Evolutionary conservation across 2,113 vertebrate genomes (phyloP).

Genomic region (Struthio camelus): DNA sequence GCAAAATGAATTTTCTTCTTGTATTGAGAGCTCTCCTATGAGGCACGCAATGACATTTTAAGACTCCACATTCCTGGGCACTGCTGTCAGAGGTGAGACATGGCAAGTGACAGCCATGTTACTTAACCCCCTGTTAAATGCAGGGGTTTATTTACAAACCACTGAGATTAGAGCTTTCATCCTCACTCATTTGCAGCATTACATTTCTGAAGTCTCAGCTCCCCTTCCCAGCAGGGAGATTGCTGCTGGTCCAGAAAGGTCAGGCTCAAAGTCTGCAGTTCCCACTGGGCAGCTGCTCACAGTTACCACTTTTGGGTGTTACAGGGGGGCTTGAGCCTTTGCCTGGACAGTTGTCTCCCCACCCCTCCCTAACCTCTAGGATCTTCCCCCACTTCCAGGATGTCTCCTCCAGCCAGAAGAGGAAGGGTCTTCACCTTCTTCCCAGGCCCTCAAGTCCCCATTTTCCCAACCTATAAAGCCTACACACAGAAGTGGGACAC

Average conservation of each 20-base stretch:
- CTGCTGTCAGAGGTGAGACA: background rate
- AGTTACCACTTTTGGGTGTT: background rate
- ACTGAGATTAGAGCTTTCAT: too few species aligned
- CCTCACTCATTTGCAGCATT: background rate
- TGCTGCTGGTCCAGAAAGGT: background rate
- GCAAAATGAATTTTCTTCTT: background rate
- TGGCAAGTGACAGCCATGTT: too few species aligned
- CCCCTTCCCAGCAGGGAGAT: too few species aligned
- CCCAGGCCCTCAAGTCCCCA: background rate
- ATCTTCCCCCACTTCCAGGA: too few species aligned
- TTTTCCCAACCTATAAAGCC: background rate
- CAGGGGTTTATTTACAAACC: background rate
- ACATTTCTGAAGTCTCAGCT: background rate
- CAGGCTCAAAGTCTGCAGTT: background rate
- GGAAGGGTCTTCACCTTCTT: too few species aligned
- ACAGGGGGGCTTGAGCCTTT: too few species aligned
- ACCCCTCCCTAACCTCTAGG: background rate
- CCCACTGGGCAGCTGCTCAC: background rate
- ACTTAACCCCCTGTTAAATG: too few species aligned
- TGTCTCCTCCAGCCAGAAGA: background rate
- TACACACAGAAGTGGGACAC: background rate
- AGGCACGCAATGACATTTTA: background rate
- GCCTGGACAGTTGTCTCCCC: too few species aligned
- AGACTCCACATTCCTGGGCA: background rate
- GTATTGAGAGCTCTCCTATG: background rate